A percentile compares a stretch with the other conserved stretches of the same genome.
Conservation (phyloP, 2,113 vertebrate genomes). For the Eretmochelys imbricata region DNA sequence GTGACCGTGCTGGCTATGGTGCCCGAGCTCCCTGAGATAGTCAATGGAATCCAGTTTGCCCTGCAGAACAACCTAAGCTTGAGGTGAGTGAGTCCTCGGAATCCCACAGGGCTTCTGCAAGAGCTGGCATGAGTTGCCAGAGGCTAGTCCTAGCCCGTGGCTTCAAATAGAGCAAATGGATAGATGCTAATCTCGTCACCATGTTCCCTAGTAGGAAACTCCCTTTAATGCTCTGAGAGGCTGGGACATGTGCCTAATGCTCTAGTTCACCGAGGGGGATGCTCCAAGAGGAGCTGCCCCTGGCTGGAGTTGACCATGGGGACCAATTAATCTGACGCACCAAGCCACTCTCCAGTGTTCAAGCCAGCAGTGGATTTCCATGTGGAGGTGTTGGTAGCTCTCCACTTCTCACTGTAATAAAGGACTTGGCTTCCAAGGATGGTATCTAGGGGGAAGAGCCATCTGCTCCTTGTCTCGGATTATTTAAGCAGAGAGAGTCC, state of each 20-base stretch:
- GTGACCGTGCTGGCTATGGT: slow-evolving; percentile 91
- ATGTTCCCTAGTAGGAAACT: neutral
- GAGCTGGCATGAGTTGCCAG: neutral
- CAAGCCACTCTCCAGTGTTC: neutral
- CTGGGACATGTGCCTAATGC: neutral
- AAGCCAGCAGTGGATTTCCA: neutral
- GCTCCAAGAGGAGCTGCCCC: neutral
- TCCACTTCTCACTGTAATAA: neutral
- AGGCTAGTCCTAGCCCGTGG: neutral
- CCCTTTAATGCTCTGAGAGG: neutral
- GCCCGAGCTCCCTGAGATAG: slow-evolving; percentile 89
- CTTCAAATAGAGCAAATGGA: neutral
- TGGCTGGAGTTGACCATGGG: neutral
- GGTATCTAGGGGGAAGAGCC: neutral
- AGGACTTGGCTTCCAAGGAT: neutral
- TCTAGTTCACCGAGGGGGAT: too few relatives aligned
- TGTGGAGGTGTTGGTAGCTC: neutral
- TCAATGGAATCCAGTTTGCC: slow-evolving; percentile 92
- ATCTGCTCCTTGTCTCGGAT: neutral
- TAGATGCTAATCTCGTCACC: neutral
- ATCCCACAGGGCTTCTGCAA: neutral
- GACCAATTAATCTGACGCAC: neutral
- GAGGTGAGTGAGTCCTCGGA: slow-evolving; percentile 70
- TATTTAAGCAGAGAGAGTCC: neutral
- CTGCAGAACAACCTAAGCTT: slow-evolving; percentile 92